Percentiles rank a stretch among this genome's conserved stretches.
Conservation (phyloP, 2,888 invertebrate genomes). For the Desoria tigrina region DNA sequence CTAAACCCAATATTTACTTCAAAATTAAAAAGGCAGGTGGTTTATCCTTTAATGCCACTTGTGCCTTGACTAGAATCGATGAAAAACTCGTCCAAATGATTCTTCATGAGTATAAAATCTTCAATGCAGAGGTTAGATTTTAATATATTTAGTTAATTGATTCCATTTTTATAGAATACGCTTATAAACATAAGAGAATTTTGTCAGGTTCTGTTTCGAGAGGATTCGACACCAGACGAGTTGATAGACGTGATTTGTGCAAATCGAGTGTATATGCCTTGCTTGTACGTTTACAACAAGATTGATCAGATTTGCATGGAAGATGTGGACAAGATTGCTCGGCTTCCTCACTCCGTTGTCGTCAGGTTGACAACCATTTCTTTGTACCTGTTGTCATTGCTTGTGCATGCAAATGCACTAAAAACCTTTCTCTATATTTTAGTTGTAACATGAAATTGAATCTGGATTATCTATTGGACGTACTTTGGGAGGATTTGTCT, state of each 20-base stretch:
- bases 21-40: slow-evolving; percentile 97
- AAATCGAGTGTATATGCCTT: slow-evolving; percentile 93
- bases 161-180: neutral
- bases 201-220: slow-evolving; percentile 70
- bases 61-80: slow-evolving; percentile 85
- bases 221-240: slow-evolving; percentile 93
- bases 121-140: slow-evolving; percentile 78
- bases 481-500: slow-evolving; percentile 89
- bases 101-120: slow-evolving; percentile 96
- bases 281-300: slow-evolving; percentile 98
- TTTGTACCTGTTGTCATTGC: neutral
- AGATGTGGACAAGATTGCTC: slow-evolving; percentile 92
- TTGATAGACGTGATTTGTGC: slow-evolving; percentile 97
- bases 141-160: neutral
- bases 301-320: slow-evolving; percentile 96
- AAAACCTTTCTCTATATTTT: slow-evolving; percentile 56
- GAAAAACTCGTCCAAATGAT: slow-evolving; percentile 98
- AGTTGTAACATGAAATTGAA: slow-evolving; percentile 99
- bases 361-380: slow-evolving; percentile 68
- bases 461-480: slow-evolving; percentile 87
- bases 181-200: neutral
- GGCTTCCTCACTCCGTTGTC: slow-evolving; percentile 83
- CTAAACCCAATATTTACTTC: slow-evolving; percentile 96
- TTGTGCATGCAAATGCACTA: neutral
- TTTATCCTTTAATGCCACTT: slow-evolving; percentile 93